These are phyloP conservation scores for Taxidea taxus DNA, from an alignment of 2,113 vertebrate genomes.

Conservation along the genomic window DNA sequence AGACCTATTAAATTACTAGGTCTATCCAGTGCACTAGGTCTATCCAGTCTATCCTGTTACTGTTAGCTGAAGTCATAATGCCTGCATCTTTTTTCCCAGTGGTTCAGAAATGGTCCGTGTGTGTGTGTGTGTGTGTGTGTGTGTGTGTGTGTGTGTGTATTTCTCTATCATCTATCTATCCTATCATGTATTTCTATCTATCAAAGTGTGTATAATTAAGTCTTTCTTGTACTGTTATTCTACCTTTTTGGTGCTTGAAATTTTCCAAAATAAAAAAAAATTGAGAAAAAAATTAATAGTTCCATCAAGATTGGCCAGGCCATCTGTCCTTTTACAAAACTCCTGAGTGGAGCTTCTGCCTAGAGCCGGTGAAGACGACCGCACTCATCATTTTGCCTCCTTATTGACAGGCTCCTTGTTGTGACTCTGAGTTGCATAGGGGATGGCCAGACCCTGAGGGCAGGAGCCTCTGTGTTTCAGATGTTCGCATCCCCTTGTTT, in stretches of 20 bases:
- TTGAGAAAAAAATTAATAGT: not conserved
- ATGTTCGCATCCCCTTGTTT: not conserved
- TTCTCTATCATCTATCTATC: not conserved
- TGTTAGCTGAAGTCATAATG: not conserved
- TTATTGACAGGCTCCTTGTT: not conserved
- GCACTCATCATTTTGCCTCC: not conserved
- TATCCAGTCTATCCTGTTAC: not conserved
- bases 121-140: too few species aligned
- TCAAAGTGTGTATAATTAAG: not conserved
- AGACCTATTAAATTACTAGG: not conserved
- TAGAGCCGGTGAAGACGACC: not conserved
- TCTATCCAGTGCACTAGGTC: not conserved
- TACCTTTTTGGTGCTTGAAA: not conserved
- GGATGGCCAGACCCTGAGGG: not conserved
- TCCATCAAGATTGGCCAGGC: not conserved
- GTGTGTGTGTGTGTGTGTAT: not conserved
- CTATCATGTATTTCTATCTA: not conserved
- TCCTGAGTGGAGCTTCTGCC: not conserved
- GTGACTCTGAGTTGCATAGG: not conserved
- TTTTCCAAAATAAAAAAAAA: not conserved
- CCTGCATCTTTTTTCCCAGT: not conserved
- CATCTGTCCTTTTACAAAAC: not conserved
- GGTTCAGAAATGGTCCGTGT: not conserved
- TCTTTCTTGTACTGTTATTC: not conserved
- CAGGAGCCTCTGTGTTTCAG: not conserved